Evolutionary conservation across 2,113 vertebrate species (phyloP), one percentile per base, ranked within the genome.

Genomic region (Elephantulus edwardii): DNA sequence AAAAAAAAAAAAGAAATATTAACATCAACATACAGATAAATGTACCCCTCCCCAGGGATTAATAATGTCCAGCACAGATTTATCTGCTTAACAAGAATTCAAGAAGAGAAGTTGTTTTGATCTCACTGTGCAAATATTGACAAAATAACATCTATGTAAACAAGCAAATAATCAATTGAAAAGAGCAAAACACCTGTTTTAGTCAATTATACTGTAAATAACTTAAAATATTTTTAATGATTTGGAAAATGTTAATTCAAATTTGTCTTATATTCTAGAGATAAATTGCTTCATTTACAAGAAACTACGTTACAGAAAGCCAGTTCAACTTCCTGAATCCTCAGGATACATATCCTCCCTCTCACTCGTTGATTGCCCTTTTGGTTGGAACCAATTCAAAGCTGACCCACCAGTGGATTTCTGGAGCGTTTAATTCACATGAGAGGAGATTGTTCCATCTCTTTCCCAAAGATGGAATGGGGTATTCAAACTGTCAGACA

Each of bases 1-100:
- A n/a, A n/a, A n/a, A n/a, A n/a, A n/a, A n/a, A n/a, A n/a, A n/a
- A n/a, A n/a, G n/a, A n/a, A n/a, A 56, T 0, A 76, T 52, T 2
- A 74, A 48, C 44, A 46, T 12, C 8, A 74, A 30, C 24, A 66
- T 68, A 35, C 54, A 22, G 35, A 19, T 1, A 35, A 80, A 52
- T 1, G 6, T 0, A 24, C 2, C 2, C 2, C 19, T 0, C 0
- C 12, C 33, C 1, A 40, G 5, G 30, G 38, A 74, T 91, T 70
- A 86, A 72, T 2, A 72, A 77, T 8, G 5, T 1, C 24, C 68
- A 85, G 33, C 7, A 14, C 6, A 48, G 81, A 44, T 48, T 68
- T 42, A 62, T 60, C 54, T 93, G 42, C 40, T 44, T 42, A 38
- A 50, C 6, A 8, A 38, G 46, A 1, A 1, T 40, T 30, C 52